Base-by-base conservation (phyloP, 2,888 invertebrate genomes). In the Noctua fimbriata region DNA sequence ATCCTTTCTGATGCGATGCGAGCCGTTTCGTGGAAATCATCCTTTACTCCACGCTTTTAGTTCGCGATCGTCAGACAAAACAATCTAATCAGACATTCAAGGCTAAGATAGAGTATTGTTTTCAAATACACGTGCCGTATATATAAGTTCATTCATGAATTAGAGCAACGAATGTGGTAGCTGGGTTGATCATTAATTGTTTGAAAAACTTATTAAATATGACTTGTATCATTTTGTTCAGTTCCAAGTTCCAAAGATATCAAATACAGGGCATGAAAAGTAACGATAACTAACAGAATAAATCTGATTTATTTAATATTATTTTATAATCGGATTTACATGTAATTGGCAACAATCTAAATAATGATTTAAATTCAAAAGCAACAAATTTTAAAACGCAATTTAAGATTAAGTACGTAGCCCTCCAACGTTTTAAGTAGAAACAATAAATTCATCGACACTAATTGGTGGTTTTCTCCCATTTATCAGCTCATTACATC, bases 401-500 rank as follows among this genome's bases (percentile, higher is more conserved):
- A 95, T 95, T 95, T 94, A 93, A 96, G 95, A 96, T 96, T 96
- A 95, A 95, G 94, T 94, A 95, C 93, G 93, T 92, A 94, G 95
- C 95, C 96, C 96, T 96, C 96, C 96, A 95, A 96, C 96, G 96
- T 94, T 96, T 96, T 96, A 96, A 96, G 96, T 95, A 96, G 96
- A 96, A 96, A 97, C 96, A 97, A 97, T 97, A 97, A 97, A 96
- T 96, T 97, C 96, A 96, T 97, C 96, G 97, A 96, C 96, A 96
- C 97, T 97, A 97, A 97, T 97, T 97, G 97, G 97, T 96, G 96
- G 97, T 97, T 97, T 96, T 97, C 96, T 96, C 95, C 96, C 95
- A 97, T 96, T 97, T 97, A 97, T 97, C 97, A 96, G 96, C 96
- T 97, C 97, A 97, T 97, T 96, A 96, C 97, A 97, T 97, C 97